These are phyloP conservation scores for Drosophila obscura DNA, from an alignment of 1,140 invertebrate genomes.

Conservation along the genomic window DNA sequence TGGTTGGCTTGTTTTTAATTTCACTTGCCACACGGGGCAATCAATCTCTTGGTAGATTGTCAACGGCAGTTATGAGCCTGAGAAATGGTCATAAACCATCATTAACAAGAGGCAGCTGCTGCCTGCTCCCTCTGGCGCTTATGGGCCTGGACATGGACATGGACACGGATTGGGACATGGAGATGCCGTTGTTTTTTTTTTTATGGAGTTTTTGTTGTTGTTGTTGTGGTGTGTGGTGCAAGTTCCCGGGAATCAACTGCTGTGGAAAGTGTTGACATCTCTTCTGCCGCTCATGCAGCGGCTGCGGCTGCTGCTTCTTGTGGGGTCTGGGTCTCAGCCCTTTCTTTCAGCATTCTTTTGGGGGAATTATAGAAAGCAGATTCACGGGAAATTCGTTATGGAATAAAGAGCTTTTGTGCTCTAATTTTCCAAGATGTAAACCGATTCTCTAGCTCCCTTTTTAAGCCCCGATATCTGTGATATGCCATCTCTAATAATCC, in stretches of 20 bases:
- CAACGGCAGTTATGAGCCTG: constrained; percentile 65
- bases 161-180: constrained; percentile 1
- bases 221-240: constrained; percentile 46
- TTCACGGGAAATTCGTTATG: constrained; percentile 34
- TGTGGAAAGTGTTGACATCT: constrained; percentile 70
- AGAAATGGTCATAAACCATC: constrained; percentile 77
- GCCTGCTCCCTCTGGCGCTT: constrained; percentile 26
- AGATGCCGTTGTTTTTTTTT: too few species aligned
- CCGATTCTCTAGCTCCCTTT: constrained; percentile 23
- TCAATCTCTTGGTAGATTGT: constrained; percentile 54
- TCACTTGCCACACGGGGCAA: constrained; percentile 73
- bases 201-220: constrained; percentile 26
- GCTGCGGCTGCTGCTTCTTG: constrained; percentile 50
- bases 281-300: background rate
- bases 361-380: constrained; percentile 51
- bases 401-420: constrained; percentile 40
- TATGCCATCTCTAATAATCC: constrained; percentile 32
- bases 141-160: constrained; percentile 8
- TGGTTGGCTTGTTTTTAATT: constrained; percentile 47
- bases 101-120: constrained; percentile 59
- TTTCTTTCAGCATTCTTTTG: constrained; percentile 37
- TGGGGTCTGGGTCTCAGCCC: constrained; percentile 56
- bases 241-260: constrained; percentile 70
- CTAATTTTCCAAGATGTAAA: constrained; percentile 48
- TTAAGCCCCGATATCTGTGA: too few species aligned